These are phyloP conservation scores for Clamator glandarius DNA, from an alignment of 2,797 vertebrate species.

Conservation along the genomic window DNA sequence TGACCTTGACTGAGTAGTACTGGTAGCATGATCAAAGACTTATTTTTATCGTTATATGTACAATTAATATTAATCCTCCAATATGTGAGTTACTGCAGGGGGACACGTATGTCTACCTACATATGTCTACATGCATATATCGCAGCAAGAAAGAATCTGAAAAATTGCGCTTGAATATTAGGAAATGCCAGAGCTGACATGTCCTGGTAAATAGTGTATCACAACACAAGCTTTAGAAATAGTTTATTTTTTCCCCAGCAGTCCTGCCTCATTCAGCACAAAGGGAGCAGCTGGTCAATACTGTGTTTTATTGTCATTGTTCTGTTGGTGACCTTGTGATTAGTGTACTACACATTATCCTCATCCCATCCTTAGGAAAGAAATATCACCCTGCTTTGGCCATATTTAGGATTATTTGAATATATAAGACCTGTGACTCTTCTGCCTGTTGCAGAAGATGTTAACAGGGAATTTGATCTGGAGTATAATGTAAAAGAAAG, in stretches of 20 bases:
- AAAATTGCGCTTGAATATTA: not conserved
- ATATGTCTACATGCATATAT: not conserved
- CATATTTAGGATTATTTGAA: not conserved
- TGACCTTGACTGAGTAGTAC: not conserved
- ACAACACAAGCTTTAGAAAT: not conserved
- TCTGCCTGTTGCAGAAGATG: not conserved
- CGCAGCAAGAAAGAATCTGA: not conserved
- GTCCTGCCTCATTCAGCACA: not conserved
- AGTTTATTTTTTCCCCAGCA: not conserved
- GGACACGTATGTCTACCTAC: not conserved
- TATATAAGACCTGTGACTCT: not conserved
- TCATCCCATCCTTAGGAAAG: not conserved
- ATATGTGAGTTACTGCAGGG: not conserved
- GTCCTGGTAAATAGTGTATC: not conserved
- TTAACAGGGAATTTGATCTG: not conserved
- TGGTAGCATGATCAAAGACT: not conserved
- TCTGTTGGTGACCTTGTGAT: not conserved
- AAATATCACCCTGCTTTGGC: not conserved
- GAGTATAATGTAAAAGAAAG: not conserved
- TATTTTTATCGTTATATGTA: not conserved
- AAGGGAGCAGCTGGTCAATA: slow-evolving; percentile 16
- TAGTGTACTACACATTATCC: not conserved
- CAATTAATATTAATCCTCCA: not conserved
- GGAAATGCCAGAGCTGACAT: not conserved
- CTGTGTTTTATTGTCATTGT: not conserved